Conservation (phyloP, 2,113 vertebrate genomes). For the Pyxicephalus adspersus region DNA sequence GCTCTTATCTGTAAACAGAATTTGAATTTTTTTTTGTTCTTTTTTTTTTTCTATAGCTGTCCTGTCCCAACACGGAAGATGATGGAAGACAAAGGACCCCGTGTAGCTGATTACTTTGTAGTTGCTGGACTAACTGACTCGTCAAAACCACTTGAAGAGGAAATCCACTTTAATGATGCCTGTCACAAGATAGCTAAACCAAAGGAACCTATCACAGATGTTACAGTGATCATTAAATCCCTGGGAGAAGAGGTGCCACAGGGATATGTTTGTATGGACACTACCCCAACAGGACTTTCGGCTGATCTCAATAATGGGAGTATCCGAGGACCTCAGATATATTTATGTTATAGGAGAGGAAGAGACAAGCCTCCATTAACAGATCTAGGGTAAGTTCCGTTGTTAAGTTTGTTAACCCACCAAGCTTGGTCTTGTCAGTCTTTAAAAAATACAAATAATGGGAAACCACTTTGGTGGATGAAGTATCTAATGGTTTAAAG, state of each 20-base stretch:
- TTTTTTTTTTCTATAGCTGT: no score
- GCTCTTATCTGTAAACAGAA: no score
- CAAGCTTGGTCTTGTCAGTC: no score
- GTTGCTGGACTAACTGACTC: conserved; percentile 92
- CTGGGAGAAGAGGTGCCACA: conserved; percentile 92
- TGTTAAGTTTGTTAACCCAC: no score
- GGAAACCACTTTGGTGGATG: not conserved
- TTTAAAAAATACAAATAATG: no score
- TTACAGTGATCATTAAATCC: conserved; percentile 91
- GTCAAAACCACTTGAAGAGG: conserved; percentile 93
- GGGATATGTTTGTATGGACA: conserved; percentile 89
- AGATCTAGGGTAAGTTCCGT: conserved; percentile 88
- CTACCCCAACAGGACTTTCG: conserved; percentile 89
- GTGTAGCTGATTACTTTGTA: conserved; percentile 98
- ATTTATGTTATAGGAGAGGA: conserved; percentile 93
- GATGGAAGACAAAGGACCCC: conserved; percentile 97
- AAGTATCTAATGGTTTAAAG: not conserved
- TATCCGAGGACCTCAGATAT: conserved; percentile 92
- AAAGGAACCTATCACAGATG: conserved; percentile 94
- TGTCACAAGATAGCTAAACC: conserved; percentile 86
- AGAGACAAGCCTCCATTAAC: conserved; percentile 96
- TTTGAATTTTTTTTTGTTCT: not conserved
- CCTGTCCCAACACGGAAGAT: conserved; percentile 86
- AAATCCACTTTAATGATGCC: conserved; percentile 90
- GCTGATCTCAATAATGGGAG: conserved; percentile 96